Conservation (phyloP, 2,888 invertebrate species). For the Aradus depressus region DNA sequence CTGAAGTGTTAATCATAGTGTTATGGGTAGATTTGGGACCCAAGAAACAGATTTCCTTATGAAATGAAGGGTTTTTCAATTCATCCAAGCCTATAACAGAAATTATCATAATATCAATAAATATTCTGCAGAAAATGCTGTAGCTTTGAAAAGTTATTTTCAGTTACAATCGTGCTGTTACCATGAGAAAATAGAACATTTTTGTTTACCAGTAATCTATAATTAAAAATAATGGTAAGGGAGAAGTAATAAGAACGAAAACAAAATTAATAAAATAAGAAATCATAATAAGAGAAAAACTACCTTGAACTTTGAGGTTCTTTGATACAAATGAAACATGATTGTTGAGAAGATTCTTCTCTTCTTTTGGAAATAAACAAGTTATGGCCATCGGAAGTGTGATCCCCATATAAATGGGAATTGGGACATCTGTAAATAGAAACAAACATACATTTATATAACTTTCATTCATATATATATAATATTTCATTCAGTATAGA, state of each 20-base stretch:
- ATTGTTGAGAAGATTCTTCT: constrained; percentile 18
- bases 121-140: not conserved
- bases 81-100: constrained; percentile 22
- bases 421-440: constrained; percentile 17
- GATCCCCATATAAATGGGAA: constrained; percentile 56
- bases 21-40: constrained; percentile 23
- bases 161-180: not conserved
- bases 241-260: not conserved
- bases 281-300: not conserved
- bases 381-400: constrained; percentile 46
- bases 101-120: not conserved
- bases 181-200: not conserved
- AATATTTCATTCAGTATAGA: too few species aligned
- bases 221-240: not conserved
- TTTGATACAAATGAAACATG: constrained; percentile 22
- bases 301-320: constrained; percentile 18
- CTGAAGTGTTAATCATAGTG: constrained; percentile 25
- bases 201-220: not conserved
- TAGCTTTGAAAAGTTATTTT: not conserved
- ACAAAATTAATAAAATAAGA: not conserved
- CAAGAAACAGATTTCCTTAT: constrained; percentile 24
- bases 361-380: constrained; percentile 26
- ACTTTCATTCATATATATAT: not conserved
- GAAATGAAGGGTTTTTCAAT: constrained; percentile 24
- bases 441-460: not conserved